Evolutionary conservation across 2,888 invertebrate genomes (phyloP).

Genomic region (Tinea pellionella): DNA sequence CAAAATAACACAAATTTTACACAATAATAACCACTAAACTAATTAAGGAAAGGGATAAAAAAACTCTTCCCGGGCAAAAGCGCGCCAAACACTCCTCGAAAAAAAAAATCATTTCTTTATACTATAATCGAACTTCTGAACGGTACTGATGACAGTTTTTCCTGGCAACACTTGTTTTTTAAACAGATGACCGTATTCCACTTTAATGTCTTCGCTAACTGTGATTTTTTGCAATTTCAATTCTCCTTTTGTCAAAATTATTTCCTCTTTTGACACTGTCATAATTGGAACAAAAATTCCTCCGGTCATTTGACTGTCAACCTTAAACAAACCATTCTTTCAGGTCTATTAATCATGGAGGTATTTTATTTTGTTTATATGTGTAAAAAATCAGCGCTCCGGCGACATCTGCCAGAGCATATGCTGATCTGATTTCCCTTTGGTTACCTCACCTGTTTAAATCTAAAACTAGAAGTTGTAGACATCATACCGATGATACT

Average conservation of each 20-base stretch:
- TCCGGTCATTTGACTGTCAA: constrained; percentile 19
- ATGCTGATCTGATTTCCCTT: too few relatives aligned
- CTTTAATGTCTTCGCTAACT: constrained; percentile 46
- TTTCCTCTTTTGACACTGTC: constrained; percentile 43
- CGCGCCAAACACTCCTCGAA: too few relatives aligned
- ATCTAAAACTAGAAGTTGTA: too few relatives aligned
- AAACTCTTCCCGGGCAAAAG: too few relatives aligned
- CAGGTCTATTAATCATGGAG: background rate
- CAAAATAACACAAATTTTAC: too few relatives aligned
- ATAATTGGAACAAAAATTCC: constrained; percentile 36
- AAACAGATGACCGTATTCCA: constrained; percentile 49
- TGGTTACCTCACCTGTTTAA: too few relatives aligned
- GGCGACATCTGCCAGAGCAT: too few relatives aligned
- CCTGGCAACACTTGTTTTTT: constrained; percentile 40
- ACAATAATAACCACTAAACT: too few relatives aligned
- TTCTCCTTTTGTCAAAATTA: constrained; percentile 34
- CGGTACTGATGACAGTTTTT: constrained; percentile 40
- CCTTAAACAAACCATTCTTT: constrained; percentile 1
- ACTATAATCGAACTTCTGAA: constrained; percentile 49
- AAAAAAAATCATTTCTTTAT: constrained; percentile 23
- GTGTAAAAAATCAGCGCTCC: too few relatives aligned
- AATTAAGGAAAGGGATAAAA: too few relatives aligned
- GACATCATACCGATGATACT: too few relatives aligned
- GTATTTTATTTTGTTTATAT: too few relatives aligned
- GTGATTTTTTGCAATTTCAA: constrained; percentile 45